Base-by-base conservation (phyloP, 2,888 invertebrate genomes). In the Diarsia rubi region DNA sequence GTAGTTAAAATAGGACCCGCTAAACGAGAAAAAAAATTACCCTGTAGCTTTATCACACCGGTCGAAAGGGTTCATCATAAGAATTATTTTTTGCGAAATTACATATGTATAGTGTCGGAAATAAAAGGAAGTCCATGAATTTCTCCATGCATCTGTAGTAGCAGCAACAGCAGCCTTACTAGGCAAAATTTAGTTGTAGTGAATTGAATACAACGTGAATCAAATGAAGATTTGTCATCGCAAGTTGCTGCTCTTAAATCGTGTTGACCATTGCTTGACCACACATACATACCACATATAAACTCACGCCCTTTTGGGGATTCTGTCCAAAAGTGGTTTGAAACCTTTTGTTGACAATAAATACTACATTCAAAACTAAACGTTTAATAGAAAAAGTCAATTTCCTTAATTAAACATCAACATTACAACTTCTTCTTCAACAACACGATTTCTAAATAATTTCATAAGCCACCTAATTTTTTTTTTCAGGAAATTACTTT, bases 381-480 rank as follows among this genome's bases (percentile, higher is more conserved):
- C n/a, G 24, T 62, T 42, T 62, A 62, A n/a, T 62, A 14, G 37
- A 37, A 37, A 37, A 37, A 37, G 14, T 62, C 42, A 42, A 42
- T 62, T 62, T 42, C 62, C 62, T 62, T 42, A 62, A 42, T 42
- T 42, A 62, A 42, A 42, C n/a, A 62, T 42, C 12, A 62, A 42
- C 62, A 42, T 42, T 62, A 62, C n/a, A 60, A 62, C 62, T 42
- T 42, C 42, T 62, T 62, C 37, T 37, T 37, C 37, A 37, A 62
- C n/a, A 62, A 62, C n/a, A 62, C 16, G 42, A 62, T 62, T 60
- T 42, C n/a, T 62, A n/a, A 16, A 42, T 4, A 62, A 16, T 62
- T 42, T n/a, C n/a, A n/a, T n/a, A n/a, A n/a, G n/a, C n/a, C n/a
- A n/a, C n/a, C n/a, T n/a, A n/a, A n/a, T n/a, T n/a, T n/a, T n/a